These are phyloP conservation scores for Ptychochromis oligacanthus DNA, from an alignment of 2,113 vertebrate genomes.

Conservation along the genomic window DNA sequence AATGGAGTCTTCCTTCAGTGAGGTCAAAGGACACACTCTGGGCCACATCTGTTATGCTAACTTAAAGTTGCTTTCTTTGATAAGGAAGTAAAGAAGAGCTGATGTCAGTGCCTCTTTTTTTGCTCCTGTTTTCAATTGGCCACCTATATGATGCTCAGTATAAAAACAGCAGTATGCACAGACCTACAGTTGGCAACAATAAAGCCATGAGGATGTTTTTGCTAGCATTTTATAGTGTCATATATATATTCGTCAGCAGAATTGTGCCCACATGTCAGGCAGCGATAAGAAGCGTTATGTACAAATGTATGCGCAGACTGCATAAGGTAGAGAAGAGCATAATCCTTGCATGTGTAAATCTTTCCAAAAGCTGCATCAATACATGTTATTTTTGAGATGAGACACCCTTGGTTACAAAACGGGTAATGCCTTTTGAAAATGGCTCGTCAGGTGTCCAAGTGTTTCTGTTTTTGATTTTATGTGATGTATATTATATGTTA, in stretches of 20 bases:
- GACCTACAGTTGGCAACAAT: neutral
- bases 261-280: conserved; percentile 25
- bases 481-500: neutral
- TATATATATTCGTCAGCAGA: conserved; percentile 28
- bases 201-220: neutral
- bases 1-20: neutral
- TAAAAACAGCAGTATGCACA: neutral
- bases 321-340: neutral
- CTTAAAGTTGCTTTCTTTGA: conserved; percentile 7
- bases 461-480: neutral
- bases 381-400: neutral
- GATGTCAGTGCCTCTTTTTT: neutral
- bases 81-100: neutral
- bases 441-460: neutral
- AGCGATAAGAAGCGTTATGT: conserved; percentile 19
- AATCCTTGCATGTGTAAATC: conserved; percentile 31
- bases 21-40: neutral
- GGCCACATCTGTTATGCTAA: neutral
- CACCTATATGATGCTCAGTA: neutral
- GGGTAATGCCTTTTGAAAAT: neutral
- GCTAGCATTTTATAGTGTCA: conserved; percentile 1
- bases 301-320: conserved; percentile 27
- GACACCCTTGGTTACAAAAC: conserved; percentile 12
- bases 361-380: conserved; percentile 2
- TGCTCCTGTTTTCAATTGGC: neutral